Evolutionary conservation across 1,140 invertebrate genomes (phyloP), one percentile per base, ranked within the genome.

Genomic region (Coelopa frigida): DNA sequence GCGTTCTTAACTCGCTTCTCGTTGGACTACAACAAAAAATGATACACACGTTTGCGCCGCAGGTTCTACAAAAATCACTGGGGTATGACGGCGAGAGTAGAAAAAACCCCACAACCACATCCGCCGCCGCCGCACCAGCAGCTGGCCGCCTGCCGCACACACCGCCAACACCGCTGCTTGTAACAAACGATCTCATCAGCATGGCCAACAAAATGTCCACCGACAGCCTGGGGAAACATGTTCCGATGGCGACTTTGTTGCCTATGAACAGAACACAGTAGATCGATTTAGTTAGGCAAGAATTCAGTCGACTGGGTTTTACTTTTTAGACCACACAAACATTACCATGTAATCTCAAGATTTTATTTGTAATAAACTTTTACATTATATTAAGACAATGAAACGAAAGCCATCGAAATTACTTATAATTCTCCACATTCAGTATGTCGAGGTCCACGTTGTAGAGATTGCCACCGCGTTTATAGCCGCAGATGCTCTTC

Each of bases 401-500:
- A n/a, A n/a, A n/a, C n/a, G n/a, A n/a, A n/a, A n/a, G n/a, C n/a
- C n/a, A n/a, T n/a, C n/a, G n/a, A n/a, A n/a, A n/a, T n/a, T n/a
- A n/a, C n/a, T n/a, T n/a, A n/a, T n/a, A 15, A 21, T 45, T 50
- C 38, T 20, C 42, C 2, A 20, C 33, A 5, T 50, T 41, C 4
- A 46, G 32, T 15, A 60, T 50, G 41, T 55, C 55, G 4, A 49
- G 54, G 39, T 66, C 58, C 23, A 66, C 55, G 42, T 65, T 57
- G 37, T 51, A 48, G 36, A 53, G 65, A 38, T 41, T 37, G 0
- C 62, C 62, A 8, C 50, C 55, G 1, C 63, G 50, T 1, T 75
- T 78, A 55, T 82, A 78, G 50, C 85, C 78, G 18, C 62, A 66
- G 15, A 78, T 82, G 37, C 83, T 82, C 59, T 78, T 76, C 6